Base-by-base conservation (phyloP, 2,797 vertebrate species). In the Anguilla anguilla region DNA sequence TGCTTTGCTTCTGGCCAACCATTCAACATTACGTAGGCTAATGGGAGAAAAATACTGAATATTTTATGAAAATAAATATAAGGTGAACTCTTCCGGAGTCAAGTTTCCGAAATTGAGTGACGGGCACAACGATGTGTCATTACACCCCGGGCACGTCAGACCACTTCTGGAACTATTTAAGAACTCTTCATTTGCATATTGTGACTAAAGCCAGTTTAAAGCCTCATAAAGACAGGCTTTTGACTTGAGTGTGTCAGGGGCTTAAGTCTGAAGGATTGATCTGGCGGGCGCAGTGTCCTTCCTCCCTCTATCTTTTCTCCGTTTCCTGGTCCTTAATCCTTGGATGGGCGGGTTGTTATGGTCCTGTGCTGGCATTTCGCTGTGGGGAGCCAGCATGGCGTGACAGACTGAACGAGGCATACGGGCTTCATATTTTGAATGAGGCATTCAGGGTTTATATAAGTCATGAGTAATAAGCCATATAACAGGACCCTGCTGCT, bases 211-310 rank as follows among this genome's bases (percentile, higher is more conserved):
- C 84, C 77, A 74, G 89, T 91, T 92, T 35, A 90, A 91, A 88
- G 88, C 90, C 92, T 90, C 92, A 88, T 86, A 86, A 51, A 91
- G 92, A 35, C 93, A 95, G 94, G 93, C 94, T 93, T 90, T 83
- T 91, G 91, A 93, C 91, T 92, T 90, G 83, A 84, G 74, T 86
- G 9, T 90, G 91, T 94, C 93, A 92, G 86, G 89, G 74, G 90
- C 89, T 91, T 64, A 13, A 86, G 90, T 89, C 84, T 64, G 46
- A 39, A 89, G 90, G 90, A 92, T 88, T 89, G 91, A 92, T 91
- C 89, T 74, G 87, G 84, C 88, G 61, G 86, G 87, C 89, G 88
- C 89, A 89, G 88, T 91, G 87, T 90, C 89, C 89, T 85, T 86
- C 88, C 85, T 87, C 17, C 86, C 84, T 91, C 92, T 94, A 92